Evolutionary conservation across 2,888 invertebrate species (phyloP).

Genomic region (Maniola hyperantus): DNA sequence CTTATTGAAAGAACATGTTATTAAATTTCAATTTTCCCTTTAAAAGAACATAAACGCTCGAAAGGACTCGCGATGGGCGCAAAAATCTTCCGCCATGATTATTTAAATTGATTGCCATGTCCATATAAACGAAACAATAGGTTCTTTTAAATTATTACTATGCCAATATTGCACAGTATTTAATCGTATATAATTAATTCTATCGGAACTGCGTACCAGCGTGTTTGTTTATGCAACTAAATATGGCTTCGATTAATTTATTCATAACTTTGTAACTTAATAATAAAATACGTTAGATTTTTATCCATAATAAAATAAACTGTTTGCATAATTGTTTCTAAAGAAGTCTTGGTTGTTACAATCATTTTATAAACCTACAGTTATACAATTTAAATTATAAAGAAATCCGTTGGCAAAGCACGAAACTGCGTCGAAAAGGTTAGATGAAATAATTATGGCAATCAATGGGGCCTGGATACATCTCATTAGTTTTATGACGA

Average conservation of each 20-base stretch:
- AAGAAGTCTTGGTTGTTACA: neutral
- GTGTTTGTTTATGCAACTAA: conserved; percentile 14
- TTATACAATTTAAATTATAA: neutral
- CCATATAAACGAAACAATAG: conserved; percentile 30
- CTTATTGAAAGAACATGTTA: conserved; percentile 62
- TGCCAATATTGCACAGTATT: conserved; percentile 15
- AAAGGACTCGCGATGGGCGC: conserved; percentile 15
- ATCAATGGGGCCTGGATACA: neutral
- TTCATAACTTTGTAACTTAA: conserved; percentile 4
- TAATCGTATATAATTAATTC: conserved; percentile 20
- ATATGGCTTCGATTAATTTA: conserved; percentile 17
- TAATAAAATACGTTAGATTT: conserved; percentile 14
- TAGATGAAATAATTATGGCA: neutral
- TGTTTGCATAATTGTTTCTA: neutral
- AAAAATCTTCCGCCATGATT: conserved; percentile 36
- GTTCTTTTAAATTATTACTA: conserved; percentile 22
- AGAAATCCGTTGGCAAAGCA: neutral
- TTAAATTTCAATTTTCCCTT: conserved; percentile 76
- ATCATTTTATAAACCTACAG: neutral
- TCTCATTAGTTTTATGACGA: neutral
- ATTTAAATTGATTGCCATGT: conserved; percentile 23
- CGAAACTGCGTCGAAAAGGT: neutral
- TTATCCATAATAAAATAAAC: neutral
- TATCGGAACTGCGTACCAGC: conserved; percentile 14
- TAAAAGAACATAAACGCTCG: conserved; percentile 44